Conservation (phyloP, 2,888 invertebrate species). For the Smittia sp. region DNA sequence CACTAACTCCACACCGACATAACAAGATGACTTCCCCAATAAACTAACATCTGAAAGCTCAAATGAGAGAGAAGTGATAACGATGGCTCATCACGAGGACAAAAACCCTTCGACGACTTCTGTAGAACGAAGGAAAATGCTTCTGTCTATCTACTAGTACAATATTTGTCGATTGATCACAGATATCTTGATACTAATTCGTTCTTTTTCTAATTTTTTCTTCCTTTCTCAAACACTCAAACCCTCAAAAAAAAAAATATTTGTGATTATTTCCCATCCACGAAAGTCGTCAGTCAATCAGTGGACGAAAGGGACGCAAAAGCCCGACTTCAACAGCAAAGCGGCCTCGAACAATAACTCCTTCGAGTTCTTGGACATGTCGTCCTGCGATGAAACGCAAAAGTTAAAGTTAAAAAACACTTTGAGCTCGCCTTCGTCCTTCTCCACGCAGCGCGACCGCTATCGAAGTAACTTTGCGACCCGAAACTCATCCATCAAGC, state of each 20-base stretch:
- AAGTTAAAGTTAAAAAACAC: constrained; percentile 25
- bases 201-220: constrained; percentile 21
- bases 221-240: constrained; percentile 8
- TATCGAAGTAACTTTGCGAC: constrained; percentile 9
- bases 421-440: constrained; percentile 1
- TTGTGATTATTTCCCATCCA: background rate
- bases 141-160: background rate
- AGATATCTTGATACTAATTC: constrained; percentile 5
- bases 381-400: constrained; percentile 15
- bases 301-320: constrained; percentile 11
- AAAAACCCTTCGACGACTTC: too few species aligned
- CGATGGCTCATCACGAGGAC: background rate
- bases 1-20: too few species aligned
- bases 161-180: background rate
- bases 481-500: background rate
- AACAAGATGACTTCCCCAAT: too few species aligned
- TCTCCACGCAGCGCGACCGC: background rate
- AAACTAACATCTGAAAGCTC: too few species aligned
- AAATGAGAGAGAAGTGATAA: too few species aligned
- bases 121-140: background rate
- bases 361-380: constrained; percentile 30
- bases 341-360: constrained; percentile 3
- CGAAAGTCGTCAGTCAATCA: constrained; percentile 15
- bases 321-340: constrained; percentile 4
- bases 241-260: background rate